phyloP scores from a whole-genome alignment of 2,113 vertebrate species.

The Hyaena hyaena region DNA sequence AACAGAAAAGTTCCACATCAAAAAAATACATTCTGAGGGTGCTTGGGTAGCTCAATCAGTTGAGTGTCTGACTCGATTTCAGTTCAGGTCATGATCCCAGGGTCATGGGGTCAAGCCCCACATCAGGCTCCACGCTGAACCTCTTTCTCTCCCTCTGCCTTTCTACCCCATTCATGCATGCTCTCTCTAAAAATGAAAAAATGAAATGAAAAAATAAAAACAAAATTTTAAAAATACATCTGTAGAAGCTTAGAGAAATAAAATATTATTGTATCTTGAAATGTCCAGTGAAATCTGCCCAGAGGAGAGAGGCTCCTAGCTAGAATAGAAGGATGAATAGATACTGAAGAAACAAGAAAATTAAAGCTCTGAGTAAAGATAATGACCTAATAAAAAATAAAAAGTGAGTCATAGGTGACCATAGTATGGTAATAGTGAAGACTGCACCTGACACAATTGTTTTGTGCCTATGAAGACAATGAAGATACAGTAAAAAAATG shows the following conservation, averaged over 20 bases:
- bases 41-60: too few relatives aligned
- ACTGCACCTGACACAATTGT: not conserved
- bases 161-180: too few relatives aligned
- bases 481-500: rapidly evolving
- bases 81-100: too few relatives aligned
- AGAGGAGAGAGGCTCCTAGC: not conserved
- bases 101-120: too few relatives aligned
- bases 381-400: not conserved
- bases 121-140: too few relatives aligned
- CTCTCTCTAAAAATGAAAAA: too few relatives aligned
- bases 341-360: not conserved
- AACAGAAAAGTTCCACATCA: not conserved
- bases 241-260: not conserved
- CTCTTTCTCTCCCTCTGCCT: too few relatives aligned
- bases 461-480: not conserved
- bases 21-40: not conserved
- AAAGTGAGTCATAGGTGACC: not conserved
- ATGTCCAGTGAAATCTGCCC: not conserved
- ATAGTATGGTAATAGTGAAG: not conserved
- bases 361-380: not conserved
- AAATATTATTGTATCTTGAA: not conserved
- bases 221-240: not conserved
- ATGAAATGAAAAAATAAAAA: too few relatives aligned
- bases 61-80: too few relatives aligned
- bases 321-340: not conserved